Evolutionary conservation across 2,113 vertebrate species (phyloP), one percentile per base, ranked within the genome.

Genomic region (Alethe castanea): DNA sequence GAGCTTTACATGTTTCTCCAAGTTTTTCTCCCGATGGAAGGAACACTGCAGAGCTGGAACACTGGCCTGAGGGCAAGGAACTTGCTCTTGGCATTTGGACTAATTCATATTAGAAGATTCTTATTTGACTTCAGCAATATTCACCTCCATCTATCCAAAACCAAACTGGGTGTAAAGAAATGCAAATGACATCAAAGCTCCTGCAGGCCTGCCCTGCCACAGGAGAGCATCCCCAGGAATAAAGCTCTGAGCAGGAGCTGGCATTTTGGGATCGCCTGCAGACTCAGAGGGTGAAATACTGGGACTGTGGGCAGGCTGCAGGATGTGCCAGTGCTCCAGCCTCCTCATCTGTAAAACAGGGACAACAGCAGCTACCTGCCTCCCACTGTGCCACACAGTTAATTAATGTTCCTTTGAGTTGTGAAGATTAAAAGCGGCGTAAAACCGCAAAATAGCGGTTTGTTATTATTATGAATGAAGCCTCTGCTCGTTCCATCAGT

Each of bases 361-460:
- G 56, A 82, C 81, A 64, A 45, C 59, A 88, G 44, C 33, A 90
- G 81, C 24, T 45, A 78, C 69, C 69, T 73, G 38, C 72, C 53
- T 92, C 94, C 81, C 67, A 38, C 72, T 7, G n/a, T 54, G 92
- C 79, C 13, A 2, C 1, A 8, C 86, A 42, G 90, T 85, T 95
- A 88, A 95, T 95, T 93, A 97, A 94, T 61, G 81, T 33, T 96
- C 88, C 83, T 96, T 93, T 83, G 93, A 95, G 85, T 38, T 64
- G 79, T 3, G 54, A 87, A 94, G 95, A 94, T 95, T 91, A 95
- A 94, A 96, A 78, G 90, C 42, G 1, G 45, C 8, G 3, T 36
- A 42, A 44, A 94, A 74, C 65, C 65, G 2, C 72, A 95, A 77
- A 90, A 86, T 35, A 85, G 82, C 2, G 19, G 16, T 85, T 93